phyloP scores from a whole-genome alignment of 2,888 invertebrate species.

The Ophraella communa region DNA sequence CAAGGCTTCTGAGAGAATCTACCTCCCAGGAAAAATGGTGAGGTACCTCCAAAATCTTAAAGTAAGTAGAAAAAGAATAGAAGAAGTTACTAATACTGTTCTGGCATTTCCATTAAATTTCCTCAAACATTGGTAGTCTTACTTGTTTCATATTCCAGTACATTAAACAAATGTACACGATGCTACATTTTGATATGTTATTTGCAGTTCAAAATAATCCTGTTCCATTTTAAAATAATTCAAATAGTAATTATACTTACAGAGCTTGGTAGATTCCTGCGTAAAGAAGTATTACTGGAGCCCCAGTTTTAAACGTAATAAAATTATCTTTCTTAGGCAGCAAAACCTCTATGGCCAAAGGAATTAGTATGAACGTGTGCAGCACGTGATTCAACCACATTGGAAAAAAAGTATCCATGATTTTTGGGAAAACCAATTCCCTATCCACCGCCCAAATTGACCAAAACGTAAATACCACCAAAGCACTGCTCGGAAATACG shows the following conservation, averaged over 20 bases:
- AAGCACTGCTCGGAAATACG: conserved; percentile 56
- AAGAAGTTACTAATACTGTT: too few relatives aligned
- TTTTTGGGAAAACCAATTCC: conserved; percentile 64
- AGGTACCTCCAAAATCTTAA: too few relatives aligned
- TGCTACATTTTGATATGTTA: too few relatives aligned
- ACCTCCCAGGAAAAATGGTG: too few relatives aligned
- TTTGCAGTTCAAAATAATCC: too few relatives aligned
- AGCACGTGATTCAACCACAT: conserved; percentile 68
- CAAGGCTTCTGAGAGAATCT: too few relatives aligned
- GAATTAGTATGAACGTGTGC: conserved; percentile 64
- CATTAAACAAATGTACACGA: too few relatives aligned
- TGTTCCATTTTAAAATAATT: too few relatives aligned
- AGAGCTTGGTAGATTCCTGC: conserved; percentile 35
- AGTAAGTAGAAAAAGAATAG: too few relatives aligned
- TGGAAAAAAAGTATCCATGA: conserved; percentile 63
- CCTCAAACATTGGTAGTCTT: too few relatives aligned
- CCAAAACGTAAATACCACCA: conserved; percentile 66
- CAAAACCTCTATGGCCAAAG: conserved; percentile 61
- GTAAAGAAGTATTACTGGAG: conserved; percentile 26
- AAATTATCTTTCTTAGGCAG: conserved; percentile 43
- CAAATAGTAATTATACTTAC: conserved; percentile 36
- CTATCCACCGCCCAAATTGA: conserved; percentile 63
- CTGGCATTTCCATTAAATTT: too few relatives aligned
- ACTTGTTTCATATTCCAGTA: too few relatives aligned
- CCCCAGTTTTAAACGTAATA: conserved; percentile 28